These are phyloP conservation scores for Alethe diademata DNA, from an alignment of 2,113 vertebrate species.

Conservation along the genomic window DNA sequence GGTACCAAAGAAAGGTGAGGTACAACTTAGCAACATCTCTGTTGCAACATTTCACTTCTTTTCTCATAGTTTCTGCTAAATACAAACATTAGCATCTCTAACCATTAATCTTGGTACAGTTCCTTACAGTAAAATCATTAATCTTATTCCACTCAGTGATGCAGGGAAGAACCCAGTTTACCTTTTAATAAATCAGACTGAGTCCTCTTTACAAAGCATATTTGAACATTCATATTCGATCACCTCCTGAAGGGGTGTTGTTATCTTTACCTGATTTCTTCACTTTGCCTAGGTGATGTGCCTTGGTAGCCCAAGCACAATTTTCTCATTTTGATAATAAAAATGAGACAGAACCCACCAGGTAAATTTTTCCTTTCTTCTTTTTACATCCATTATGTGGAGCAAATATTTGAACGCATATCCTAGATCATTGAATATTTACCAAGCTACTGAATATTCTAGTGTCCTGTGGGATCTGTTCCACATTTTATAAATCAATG, in stretches of 20 bases:
- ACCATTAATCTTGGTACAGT: not conserved
- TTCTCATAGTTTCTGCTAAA: not conserved
- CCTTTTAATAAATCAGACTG: not conserved
- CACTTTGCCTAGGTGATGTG: not conserved
- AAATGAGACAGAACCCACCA: not conserved
- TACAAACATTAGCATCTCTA: not conserved
- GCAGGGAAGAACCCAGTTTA: not conserved
- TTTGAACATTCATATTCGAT: not conserved
- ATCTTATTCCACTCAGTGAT: not conserved
- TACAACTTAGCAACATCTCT: not conserved
- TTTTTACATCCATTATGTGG: not conserved
- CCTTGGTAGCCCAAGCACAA: not conserved
- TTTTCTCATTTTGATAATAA: not conserved
- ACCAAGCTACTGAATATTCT: slow-evolving; percentile 41
- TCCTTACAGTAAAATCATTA: not conserved
- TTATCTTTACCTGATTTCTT: not conserved
- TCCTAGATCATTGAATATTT: slow-evolving; percentile 24
- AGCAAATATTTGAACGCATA: not conserved
- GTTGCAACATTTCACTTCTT: not conserved
- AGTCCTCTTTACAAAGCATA: not conserved
- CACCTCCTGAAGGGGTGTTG: not conserved
- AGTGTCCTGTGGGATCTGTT: slow-evolving; percentile 38
- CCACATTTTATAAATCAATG: slow-evolving; percentile 41
- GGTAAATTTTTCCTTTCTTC: not conserved
- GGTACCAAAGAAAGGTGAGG: not conserved